Conservation (phyloP, 1,140 invertebrate species). For the Triops cancriformis region DNA sequence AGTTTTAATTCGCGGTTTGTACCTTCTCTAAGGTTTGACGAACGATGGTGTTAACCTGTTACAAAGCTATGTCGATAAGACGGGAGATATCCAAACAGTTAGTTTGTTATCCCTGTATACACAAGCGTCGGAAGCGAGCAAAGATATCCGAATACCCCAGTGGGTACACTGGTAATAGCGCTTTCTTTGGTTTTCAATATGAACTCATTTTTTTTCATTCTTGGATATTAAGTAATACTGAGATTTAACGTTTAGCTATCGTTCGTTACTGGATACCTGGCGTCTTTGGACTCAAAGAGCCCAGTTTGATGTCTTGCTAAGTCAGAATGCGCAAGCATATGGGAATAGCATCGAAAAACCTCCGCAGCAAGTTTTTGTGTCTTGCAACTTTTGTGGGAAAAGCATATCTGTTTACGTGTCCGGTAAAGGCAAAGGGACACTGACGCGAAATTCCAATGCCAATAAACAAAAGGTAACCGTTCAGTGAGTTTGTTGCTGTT, state of each 20-base stretch:
- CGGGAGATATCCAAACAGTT: slow-evolving; percentile 85
- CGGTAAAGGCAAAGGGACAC: slow-evolving; percentile 51
- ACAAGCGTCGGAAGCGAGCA: slow-evolving; percentile 7
- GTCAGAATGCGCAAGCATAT: slow-evolving; percentile 45
- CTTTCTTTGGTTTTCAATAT: background rate
- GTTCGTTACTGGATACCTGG: slow-evolving; percentile 65
- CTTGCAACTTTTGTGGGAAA: slow-evolving; percentile 92
- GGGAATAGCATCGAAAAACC: slow-evolving; percentile 45
- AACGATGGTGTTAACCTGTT: slow-evolving; percentile 67
- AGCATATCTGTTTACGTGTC: slow-evolving; percentile 70
- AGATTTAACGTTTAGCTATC: slow-evolving; percentile 49
- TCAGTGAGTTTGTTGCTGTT: slow-evolving; percentile 14
- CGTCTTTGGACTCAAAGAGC: slow-evolving; percentile 71
- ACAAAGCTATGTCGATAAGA: slow-evolving; percentile 79
- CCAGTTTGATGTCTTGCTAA: slow-evolving; percentile 63
- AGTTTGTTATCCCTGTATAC: slow-evolving; percentile 50
- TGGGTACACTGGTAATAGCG: slow-evolving; percentile 24
- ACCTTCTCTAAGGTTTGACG: slow-evolving; percentile 48
- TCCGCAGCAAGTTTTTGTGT: slow-evolving; percentile 70
- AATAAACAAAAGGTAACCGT: slow-evolving; percentile 59
- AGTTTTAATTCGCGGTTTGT: slow-evolving; percentile 25
- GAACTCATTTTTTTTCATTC: too few relatives aligned
- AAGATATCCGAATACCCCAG: slow-evolving; percentile 22
- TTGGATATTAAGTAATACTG: background rate
- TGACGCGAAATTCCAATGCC: slow-evolving; percentile 49